Evolutionary conservation across 2,797 vertebrate genomes (phyloP).

Genomic region (Crax fasciolata): DNA sequence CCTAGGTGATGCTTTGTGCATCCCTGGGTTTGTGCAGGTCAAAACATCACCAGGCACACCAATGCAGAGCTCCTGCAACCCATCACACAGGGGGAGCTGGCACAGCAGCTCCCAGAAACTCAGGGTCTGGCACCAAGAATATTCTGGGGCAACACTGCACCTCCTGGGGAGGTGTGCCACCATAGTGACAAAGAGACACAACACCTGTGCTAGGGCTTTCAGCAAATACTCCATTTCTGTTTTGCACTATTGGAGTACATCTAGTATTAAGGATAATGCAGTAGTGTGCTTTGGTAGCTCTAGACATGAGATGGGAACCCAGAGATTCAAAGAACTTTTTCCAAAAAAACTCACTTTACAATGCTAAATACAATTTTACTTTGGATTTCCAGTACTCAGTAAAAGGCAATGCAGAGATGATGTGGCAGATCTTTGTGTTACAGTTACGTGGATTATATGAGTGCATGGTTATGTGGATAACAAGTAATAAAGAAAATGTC

Average conservation of each 20-base stretch:
- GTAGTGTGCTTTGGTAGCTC: background rate
- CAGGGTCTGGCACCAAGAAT: background rate
- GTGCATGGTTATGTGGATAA: background rate
- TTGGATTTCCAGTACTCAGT: background rate
- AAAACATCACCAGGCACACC: background rate
- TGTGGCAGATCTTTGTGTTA: background rate
- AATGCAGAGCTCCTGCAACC: background rate
- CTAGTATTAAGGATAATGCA: background rate
- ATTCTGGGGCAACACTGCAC: background rate
- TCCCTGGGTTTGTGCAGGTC: background rate
- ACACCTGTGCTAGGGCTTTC: background rate
- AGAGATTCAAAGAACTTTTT: background rate
- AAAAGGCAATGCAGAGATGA: background rate
- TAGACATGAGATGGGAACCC: background rate
- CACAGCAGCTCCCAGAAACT: background rate
- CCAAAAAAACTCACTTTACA: background rate
- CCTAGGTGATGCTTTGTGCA: background rate
- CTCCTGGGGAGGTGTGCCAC: background rate
- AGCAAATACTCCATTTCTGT: fast-evolving
- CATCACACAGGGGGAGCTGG: background rate
- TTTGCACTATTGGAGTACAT: background rate
- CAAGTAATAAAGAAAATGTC: background rate
- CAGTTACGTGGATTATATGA: background rate
- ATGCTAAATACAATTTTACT: background rate
- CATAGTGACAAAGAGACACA: fast-evolving